A percentile compares a stretch with the other conserved stretches of the same genome.
Conservation (phyloP, 2,797 vertebrate species). For the Gallinago stenura region DNA sequence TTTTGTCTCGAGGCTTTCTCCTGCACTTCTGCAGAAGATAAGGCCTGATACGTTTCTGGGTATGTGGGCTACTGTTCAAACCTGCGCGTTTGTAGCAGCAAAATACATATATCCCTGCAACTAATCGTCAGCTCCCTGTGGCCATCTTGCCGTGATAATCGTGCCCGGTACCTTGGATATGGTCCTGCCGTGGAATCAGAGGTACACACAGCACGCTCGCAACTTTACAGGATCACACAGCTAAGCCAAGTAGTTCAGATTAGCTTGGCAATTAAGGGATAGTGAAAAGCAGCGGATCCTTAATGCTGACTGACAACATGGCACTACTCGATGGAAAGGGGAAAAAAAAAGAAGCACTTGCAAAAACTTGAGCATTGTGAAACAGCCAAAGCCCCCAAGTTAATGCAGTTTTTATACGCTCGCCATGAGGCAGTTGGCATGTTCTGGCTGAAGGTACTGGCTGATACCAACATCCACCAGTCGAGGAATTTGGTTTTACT, state of each 20-base stretch:
- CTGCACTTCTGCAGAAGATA: not conserved
- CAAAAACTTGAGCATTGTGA: not conserved
- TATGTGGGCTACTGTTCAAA: not conserved
- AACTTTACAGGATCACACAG: constrained; percentile 15
- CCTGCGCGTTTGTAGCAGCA: not conserved
- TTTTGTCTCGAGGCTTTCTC: not conserved
- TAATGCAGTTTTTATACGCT: not conserved
- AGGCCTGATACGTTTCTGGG: not conserved
- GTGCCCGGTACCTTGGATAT: not conserved
- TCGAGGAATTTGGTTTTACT: not conserved
- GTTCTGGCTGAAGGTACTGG: not conserved
- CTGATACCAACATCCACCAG: not conserved
- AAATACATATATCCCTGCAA: not conserved
- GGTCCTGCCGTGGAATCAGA: not conserved
- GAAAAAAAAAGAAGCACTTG: not conserved
- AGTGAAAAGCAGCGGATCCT: not conserved
- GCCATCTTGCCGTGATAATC: not conserved
- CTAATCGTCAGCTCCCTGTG: not conserved
- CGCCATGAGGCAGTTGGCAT: not conserved
- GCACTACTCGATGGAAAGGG: not conserved
- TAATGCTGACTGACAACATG: constrained; percentile 53
- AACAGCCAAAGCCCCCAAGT: not conserved
- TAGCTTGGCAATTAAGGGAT: constrained; percentile 50
- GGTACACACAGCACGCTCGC: not conserved
- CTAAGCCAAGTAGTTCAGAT: constrained; percentile 34